These are phyloP conservation scores for Battus philenor DNA, from an alignment of 1,140 invertebrate species.

Conservation along the genomic window DNA sequence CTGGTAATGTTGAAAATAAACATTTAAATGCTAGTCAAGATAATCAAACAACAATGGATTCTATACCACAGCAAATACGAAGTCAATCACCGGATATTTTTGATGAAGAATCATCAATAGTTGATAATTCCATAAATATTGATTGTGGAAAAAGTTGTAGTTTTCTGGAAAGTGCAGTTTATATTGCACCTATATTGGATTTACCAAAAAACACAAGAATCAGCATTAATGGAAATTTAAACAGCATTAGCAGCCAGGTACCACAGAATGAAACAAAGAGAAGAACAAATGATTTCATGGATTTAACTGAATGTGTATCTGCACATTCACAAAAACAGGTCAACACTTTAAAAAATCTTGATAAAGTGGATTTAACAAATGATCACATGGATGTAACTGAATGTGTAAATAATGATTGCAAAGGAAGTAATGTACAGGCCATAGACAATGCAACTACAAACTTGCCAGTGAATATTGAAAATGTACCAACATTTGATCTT, in stretches of 20 bases:
- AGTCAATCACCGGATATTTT: constrained; percentile 76
- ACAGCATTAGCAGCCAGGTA: too few relatives aligned
- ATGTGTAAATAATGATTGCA: constrained; percentile 3
- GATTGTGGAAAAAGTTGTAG: constrained; percentile 4
- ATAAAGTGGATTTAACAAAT: background rate
- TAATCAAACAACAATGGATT: background rate
- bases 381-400: constrained; percentile 9
- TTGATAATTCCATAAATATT: constrained; percentile 20
- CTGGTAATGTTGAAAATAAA: constrained; percentile 1
- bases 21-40: background rate
- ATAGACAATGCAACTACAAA: background rate
- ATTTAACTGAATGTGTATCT: constrained; percentile 53
- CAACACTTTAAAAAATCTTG: too few relatives aligned
- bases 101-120: constrained; percentile 58
- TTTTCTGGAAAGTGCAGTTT: constrained; percentile 8
- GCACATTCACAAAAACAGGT: constrained; percentile 19
- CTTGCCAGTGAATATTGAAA: background rate
- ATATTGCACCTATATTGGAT: constrained; percentile 39
- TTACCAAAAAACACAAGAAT: too few relatives aligned
- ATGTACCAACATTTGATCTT: constrained; percentile 7
- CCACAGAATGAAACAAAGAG: constrained; percentile 37
- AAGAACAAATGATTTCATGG: constrained; percentile 57
- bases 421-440: constrained; percentile 14
- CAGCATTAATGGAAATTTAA: too few relatives aligned
- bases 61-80: constrained; percentile 21